Evolutionary conservation across 1,140 invertebrate genomes (phyloP), one percentile per base, ranked within the genome.

Genomic region (Platyscapa corneri): DNA sequence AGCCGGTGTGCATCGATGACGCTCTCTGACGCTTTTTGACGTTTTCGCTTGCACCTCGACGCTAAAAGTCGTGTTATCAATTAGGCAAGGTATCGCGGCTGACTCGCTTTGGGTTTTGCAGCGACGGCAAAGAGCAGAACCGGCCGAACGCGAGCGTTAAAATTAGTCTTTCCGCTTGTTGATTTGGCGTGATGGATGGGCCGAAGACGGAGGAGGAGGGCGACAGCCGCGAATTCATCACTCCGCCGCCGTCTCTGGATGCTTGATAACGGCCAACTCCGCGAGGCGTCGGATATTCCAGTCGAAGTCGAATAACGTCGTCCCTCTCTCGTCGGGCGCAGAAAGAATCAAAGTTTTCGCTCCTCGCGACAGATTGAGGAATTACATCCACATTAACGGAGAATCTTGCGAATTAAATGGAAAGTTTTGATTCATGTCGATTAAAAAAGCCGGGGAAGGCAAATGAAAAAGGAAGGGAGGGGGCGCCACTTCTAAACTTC

Each of bases 391-490:
- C 53, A 75, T 75, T 80, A 42, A 64, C 46, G 10, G 53, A 32
- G 14, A 80, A 42, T 77, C 39, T 49, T 49, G 23, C 56, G 67
- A 67, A 34, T 80, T 67, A 78, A 70, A 49, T 80, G 30, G n/a
- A 82, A 86, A 82, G 27, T 82, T 86, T 86, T 86, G 84, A 86
- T 86, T 86, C 72, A 77, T 70, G 79, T 65, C 84, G 84, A 75
- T 76, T 67, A 84, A 85, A 85, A 76, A 76, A 23, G n/a, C n/a
- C n/a, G n/a, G n/a, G n/a, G n/a, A n/a, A n/a, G n/a, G n/a, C n/a
- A n/a, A n/a, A n/a, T n/a, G n/a, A n/a, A n/a, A 6, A 56, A 37
- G 67, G n/a, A 6, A 82, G 70, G 18, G 37, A 80, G 37, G 76
- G 64, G 14, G 1, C 23, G 34, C 10, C n/a, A 46, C 30, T 20